Percentiles rank a stretch among this genome's conserved stretches.
These are phyloP conservation scores for Galemys pyrenaicus DNA, from an alignment of 2,113 vertebrate genomes.

Conservation along the genomic window DNA sequence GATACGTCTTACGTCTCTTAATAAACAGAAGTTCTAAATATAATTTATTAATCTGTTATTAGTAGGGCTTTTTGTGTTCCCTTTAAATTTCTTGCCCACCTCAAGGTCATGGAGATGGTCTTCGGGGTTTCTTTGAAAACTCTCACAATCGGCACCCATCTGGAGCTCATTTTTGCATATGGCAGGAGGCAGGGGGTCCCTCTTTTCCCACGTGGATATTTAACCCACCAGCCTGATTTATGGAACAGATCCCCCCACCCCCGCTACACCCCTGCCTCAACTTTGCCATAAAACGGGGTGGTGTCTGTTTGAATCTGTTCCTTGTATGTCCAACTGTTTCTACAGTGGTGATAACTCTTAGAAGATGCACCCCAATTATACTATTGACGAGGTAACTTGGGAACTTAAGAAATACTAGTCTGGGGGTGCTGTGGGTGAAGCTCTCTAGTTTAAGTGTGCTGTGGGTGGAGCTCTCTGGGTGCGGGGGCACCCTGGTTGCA, in stretches of 20 bases:
- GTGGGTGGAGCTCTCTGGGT: not conserved
- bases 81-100: not conserved
- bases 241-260: not conserved
- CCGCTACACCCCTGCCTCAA: not conserved
- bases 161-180: conserved; percentile 7
- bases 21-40: not conserved
- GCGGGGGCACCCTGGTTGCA: not conserved
- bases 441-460: fast-evolving
- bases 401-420: not conserved
- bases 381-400: not conserved
- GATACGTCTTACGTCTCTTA: not conserved
- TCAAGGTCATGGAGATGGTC: conserved; percentile 1
- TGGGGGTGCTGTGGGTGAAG: not conserved
- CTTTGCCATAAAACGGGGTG: not conserved
- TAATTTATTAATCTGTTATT: not conserved
- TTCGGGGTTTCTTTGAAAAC: not conserved
- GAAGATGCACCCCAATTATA: not conserved
- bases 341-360: not conserved
- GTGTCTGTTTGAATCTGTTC: not conserved
- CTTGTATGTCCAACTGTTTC: not conserved
- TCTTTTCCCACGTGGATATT: conserved; percentile 14
- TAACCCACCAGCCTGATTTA: not conserved
- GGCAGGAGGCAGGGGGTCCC: not conserved
- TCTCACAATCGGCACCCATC: not conserved
- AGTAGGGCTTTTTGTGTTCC: not conserved